Conservation (phyloP, 2,113 vertebrate genomes). For the Arenaria interpres region DNA sequence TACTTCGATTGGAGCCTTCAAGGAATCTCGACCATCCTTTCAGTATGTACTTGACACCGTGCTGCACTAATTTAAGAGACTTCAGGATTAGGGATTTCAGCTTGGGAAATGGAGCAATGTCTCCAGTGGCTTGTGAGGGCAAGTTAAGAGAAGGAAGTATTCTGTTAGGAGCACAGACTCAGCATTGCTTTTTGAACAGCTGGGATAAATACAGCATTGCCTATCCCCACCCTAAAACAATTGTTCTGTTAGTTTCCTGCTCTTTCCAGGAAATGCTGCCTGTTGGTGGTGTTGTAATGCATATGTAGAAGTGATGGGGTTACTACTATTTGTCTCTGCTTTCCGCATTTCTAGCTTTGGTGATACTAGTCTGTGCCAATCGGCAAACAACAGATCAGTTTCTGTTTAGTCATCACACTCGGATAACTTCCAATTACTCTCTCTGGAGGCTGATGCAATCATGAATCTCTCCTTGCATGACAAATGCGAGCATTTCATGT, state of each 20-base stretch:
- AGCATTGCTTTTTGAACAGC: neutral
- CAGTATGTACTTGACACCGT: neutral
- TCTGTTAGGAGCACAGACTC: neutral
- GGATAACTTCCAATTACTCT: neutral
- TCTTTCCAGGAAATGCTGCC: conserved; percentile 1
- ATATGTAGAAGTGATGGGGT: neutral
- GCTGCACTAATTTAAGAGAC: neutral
- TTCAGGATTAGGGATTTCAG: neutral
- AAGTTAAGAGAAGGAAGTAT: neutral
- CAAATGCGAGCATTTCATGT: neutral
- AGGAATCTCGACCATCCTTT: neutral
- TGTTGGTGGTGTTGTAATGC: neutral
- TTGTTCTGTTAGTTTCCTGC: neutral
- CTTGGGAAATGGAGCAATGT: neutral
- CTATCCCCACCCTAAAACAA: neutral
- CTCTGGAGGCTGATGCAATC: conserved; percentile 30
- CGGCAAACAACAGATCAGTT: neutral
- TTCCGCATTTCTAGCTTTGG: neutral
- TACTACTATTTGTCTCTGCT: neutral
- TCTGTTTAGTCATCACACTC: conserved; percentile 33
- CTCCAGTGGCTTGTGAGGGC: neutral
- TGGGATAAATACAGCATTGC: neutral
- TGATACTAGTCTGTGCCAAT: neutral
- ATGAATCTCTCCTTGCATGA: neutral
- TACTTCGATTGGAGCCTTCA: neutral